Percentiles rank a stretch among this genome's conserved stretches.
Evolutionary conservation across 2,113 vertebrate genomes (phyloP).

Genomic region (Synchiropus splendidus): DNA sequence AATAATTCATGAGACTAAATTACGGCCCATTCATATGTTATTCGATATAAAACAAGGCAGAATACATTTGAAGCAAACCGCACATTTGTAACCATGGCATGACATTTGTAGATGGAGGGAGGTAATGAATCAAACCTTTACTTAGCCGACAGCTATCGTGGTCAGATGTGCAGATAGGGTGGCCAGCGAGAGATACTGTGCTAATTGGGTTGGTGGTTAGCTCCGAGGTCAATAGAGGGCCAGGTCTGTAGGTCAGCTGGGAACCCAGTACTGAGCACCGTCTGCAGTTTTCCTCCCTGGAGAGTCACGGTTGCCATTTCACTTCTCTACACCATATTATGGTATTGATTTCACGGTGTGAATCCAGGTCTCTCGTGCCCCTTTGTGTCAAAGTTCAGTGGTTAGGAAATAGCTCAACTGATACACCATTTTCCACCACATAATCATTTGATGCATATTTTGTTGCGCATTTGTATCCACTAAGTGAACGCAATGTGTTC

Average conservation of each 20-base stretch:
- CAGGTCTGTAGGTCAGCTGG: slow-evolving; percentile 24
- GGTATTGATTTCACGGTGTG: slow-evolving; percentile 29
- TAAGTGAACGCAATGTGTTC: too few species aligned
- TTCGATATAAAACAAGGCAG: too few species aligned
- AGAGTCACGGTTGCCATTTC: slow-evolving; percentile 13
- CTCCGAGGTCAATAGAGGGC: slow-evolving; percentile 35
- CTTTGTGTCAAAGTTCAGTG: not conserved
- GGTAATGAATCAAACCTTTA: slow-evolving; percentile 3
- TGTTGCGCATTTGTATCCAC: too few species aligned
- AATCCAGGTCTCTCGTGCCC: not conserved
- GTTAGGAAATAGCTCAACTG: too few species aligned
- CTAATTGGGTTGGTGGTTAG: slow-evolving; percentile 53
- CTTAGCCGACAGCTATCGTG: slow-evolving; percentile 20
- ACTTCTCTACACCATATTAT: slow-evolving; percentile 18
- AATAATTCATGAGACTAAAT: too few species aligned
- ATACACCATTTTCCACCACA: too few species aligned
- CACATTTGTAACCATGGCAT: too few species aligned
- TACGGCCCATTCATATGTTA: too few species aligned
- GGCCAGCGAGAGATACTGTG: slow-evolving; percentile 15
- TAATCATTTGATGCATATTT: too few species aligned
- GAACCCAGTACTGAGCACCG: slow-evolving; percentile 11
- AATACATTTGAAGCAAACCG: too few species aligned
- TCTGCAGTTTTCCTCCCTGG: slow-evolving; percentile 15
- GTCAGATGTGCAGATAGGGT: slow-evolving; percentile 25
- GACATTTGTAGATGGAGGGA: slow-evolving; percentile 6